Evolutionary conservation across 30 jellyfish, hydroid and myxozoan genomes (phyloP), one percentile per base, ranked within the genome.

Genomic region (Pseudorhiza aurosa): DNA sequence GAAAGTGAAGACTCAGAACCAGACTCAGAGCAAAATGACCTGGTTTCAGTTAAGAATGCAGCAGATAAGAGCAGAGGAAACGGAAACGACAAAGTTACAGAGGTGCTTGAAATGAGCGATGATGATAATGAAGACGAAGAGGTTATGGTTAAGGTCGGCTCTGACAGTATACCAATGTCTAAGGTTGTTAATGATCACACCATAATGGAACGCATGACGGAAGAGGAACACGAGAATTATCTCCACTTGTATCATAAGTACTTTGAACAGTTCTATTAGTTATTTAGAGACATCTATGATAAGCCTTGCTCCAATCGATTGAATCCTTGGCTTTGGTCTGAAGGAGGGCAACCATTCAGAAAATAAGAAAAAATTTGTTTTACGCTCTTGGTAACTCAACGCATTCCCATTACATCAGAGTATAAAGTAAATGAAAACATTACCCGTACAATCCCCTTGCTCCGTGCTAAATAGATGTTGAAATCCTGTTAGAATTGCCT

Each of bases 1-100:
- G 71, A 83, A 3, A 93, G 97, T 67, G 96, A 95, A 32, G 99
- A 93, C 60, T 84, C 97, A 2, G 99, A 93, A 75, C 87, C 96
- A 15, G 96, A 81, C 67, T 82, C 99, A 7, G 85, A 47, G 45
- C 81, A 71, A 7, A 84, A 43, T 27, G 82, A 67, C 5, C n/a
- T 59, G 6, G 6, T 7, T n/a, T 43, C 27, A 29, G 60, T 33
- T 37, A 60, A 63, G 65, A 63, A 17, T 32, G 30, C 11, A 14
- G 19, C 15, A 27, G 6, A 47, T 47, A 8, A 5, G 18, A 47
- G 18, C 25, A n/a, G 18, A 22, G 6, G 18, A 4, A 4, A 7
- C 18, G 18, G 25, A 9, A 15, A 8, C 18, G 18, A 4, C 19
- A 47, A 47, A 7, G 62, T 7, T 47, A 27, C 33, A 17, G 75